Evolutionary conservation across 1,140 invertebrate species (phyloP), one percentile per base, ranked within the genome.

Genomic region (Eueides isabella): DNA sequence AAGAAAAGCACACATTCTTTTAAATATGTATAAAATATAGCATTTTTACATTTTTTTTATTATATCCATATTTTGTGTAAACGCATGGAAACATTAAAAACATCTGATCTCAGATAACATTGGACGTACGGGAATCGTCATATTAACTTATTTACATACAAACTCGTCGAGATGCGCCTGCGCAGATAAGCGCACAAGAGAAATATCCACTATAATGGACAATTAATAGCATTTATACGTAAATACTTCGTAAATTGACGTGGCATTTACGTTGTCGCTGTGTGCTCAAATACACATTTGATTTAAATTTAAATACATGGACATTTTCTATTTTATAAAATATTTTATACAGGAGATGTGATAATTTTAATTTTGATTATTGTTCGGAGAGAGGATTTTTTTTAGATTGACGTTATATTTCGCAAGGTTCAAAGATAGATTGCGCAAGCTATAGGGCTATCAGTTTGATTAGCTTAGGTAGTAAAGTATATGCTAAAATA

Each of bases 131-230:
- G 71, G 74, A 38, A 78, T 74, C 74, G 73, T 77, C 74, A 69
- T 76, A 76, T 76, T 78, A 73, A 71, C 79, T 80, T 80, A 80
- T 80, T 80, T 80, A 77, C 75, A 82, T 82, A 82, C 74, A 63
- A 67, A 75, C 48, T 55, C 48, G 79, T 70, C 72, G 41, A 75
- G 75, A 77, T 76, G 69, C 41, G 48, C 48, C 48, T 55, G 48
- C 48, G 23, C 30, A 72, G 79, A 78, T 78, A 80, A 74, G 65
- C 62, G 38, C 71, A 62, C 73, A 76, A 74, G 75, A 73, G 72
- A 77, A 55, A 81, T 76, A 80, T 75, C 67, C 73, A 73, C 72
- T 61, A 30, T 80, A 80, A 78, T 80, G 74, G 68, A 76, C 76
- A 79, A 81, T 77, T 77, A 77, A 81, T 75, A 74, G 71, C 74